Evolutionary conservation across 2,113 vertebrate genomes (phyloP).

Genomic region (Tetrax tetrax): DNA sequence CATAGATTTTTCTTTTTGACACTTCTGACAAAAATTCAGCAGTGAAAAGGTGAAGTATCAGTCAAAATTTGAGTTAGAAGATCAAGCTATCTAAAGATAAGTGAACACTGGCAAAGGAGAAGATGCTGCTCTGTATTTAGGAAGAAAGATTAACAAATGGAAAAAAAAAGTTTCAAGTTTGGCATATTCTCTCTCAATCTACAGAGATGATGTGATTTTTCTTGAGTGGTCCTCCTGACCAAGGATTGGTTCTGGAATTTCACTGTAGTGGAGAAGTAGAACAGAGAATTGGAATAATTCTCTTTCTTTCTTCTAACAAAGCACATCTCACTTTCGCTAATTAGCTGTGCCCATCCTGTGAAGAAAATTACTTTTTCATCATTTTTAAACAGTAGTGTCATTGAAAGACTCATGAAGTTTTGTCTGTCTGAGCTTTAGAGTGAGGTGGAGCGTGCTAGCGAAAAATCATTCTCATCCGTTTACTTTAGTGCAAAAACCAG

Average conservation of each 20-base stretch:
- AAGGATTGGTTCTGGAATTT: not conserved
- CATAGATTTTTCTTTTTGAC: not conserved
- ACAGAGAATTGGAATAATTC: not conserved
- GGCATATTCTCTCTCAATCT: not conserved
- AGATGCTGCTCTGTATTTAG: not conserved
- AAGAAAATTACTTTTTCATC: conserved; percentile 4
- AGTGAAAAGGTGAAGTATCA: not conserved
- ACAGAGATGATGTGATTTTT: not conserved
- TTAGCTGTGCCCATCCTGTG: not conserved
- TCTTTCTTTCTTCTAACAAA: not conserved
- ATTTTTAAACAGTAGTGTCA: not conserved
- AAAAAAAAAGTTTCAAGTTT: not conserved
- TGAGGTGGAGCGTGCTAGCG: not conserved
- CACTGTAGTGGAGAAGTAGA: not conserved
- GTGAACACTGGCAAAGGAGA: not conserved
- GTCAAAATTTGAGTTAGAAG: not conserved
- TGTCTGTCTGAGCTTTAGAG: not conserved
- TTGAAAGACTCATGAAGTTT: not conserved
- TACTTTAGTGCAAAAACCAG: conserved; percentile 8
- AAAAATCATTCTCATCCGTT: not conserved
- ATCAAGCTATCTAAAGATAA: not conserved
- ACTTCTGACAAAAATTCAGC: not conserved
- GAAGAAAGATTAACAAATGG: not conserved
- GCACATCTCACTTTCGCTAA: not conserved
- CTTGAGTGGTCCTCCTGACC: not conserved